Conservation (phyloP, 1,140 invertebrate species). For the Drosophila sulfurigaster region DNA sequence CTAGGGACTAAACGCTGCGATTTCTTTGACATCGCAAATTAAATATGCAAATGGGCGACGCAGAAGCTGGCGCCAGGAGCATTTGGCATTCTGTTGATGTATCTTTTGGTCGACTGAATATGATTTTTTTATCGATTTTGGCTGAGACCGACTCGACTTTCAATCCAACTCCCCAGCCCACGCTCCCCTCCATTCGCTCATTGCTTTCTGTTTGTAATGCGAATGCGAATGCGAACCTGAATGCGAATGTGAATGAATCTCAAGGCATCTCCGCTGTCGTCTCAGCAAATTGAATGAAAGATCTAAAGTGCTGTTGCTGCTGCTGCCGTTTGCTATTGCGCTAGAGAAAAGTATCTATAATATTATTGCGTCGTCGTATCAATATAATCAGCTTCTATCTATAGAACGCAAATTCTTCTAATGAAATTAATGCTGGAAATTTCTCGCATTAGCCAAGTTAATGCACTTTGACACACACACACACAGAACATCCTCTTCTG, state of each 20-base stretch:
- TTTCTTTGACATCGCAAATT: constrained; percentile 43
- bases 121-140: constrained; percentile 54
- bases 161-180: constrained; percentile 2
- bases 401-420: constrained; percentile 31
- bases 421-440: constrained; percentile 41
- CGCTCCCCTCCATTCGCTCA: neutral
- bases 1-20: constrained; percentile 19
- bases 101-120: constrained; percentile 46
- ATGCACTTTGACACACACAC: constrained; percentile 18
- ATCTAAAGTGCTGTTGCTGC: constrained; percentile 18
- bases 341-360: neutral
- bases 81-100: constrained; percentile 43
- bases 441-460: constrained; percentile 17
- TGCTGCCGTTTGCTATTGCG: neutral
- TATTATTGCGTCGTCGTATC: constrained; percentile 10
- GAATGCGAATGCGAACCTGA: neutral
- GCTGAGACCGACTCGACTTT: constrained; percentile 16
- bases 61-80: constrained; percentile 35
- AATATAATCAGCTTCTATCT: constrained; percentile 31
- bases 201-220: too few relatives aligned
- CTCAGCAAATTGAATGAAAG: constrained; percentile 37
- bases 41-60: constrained; percentile 55
- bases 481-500: too few relatives aligned
- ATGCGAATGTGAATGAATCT: constrained; percentile 12
- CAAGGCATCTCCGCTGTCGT: neutral